phyloP scores from a whole-genome alignment of 2,797 vertebrate species.

The Neosalanx taihuensis region DNA sequence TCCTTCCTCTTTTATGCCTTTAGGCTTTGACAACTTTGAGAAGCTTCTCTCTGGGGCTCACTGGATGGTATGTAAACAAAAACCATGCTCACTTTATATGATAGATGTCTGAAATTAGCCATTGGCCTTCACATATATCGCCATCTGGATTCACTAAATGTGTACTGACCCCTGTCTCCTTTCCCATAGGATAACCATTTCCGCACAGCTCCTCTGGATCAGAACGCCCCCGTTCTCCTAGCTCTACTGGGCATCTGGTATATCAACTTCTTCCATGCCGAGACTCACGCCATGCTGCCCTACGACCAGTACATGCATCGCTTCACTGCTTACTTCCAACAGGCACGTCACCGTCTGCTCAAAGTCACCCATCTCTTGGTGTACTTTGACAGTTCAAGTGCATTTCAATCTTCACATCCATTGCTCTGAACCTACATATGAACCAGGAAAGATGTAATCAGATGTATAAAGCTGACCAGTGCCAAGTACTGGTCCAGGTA shows the following conservation, averaged over 20 bases:
- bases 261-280: slow-evolving; percentile 90
- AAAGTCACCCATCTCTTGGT: background rate
- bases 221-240: slow-evolving; percentile 86
- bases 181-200: slow-evolving; percentile 88
- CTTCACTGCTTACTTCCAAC: slow-evolving; percentile 97
- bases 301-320: slow-evolving; percentile 98
- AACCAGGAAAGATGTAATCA: too few species aligned
- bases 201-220: slow-evolving; percentile 81
- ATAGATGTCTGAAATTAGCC: slow-evolving; percentile 5
- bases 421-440: background rate
- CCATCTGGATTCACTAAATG: too few species aligned
- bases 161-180: background rate
- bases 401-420: background rate
- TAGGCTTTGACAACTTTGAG: slow-evolving; percentile 96
- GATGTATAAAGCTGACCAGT: background rate
- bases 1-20: slow-evolving; percentile 24
- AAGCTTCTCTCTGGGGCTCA: slow-evolving; percentile 91
- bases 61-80: slow-evolving; percentile 84
- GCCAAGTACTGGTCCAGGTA: too few species aligned
- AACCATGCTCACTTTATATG: background rate
- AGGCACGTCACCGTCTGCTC: slow-evolving; percentile 71
- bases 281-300: slow-evolving; percentile 91
- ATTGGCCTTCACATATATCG: too few species aligned
- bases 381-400: too few species aligned
- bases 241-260: slow-evolving; percentile 95